Percentiles rank a stretch among this genome's conserved stretches.
Evolutionary conservation across 2,888 invertebrate genomes (phyloP).

Genomic region (Chaitophorus viminalis): DNA sequence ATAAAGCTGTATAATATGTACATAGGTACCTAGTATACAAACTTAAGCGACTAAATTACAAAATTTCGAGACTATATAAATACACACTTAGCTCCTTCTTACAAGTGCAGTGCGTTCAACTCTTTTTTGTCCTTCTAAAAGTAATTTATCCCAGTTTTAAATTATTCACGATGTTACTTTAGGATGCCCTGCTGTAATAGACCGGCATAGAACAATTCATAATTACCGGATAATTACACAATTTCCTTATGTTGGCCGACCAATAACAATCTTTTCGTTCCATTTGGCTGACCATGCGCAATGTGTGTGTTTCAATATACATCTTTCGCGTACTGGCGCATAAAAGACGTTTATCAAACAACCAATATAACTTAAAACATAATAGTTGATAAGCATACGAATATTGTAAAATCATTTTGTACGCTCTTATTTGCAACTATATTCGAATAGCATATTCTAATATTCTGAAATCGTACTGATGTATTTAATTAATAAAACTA

Average conservation of each 20-base stretch:
- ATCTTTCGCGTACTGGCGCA: constrained; percentile 15
- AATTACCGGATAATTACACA: constrained; percentile 56
- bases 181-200: constrained; percentile 34
- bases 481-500: no score
- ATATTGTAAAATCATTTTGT: no score
- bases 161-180: constrained; percentile 15
- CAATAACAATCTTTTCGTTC: constrained; percentile 59
- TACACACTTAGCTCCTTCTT: background rate
- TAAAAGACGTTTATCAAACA: constrained; percentile 2
- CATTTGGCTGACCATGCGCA: constrained; percentile 58
- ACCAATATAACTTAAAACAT: constrained; percentile 13
- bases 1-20: no score
- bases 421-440: no score
- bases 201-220: constrained; percentile 33
- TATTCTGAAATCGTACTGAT: no score
- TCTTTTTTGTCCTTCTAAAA: constrained; percentile 25
- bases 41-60: no score
- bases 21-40: no score
- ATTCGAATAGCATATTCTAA: no score
- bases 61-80: no score
- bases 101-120: constrained; percentile 29
- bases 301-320: constrained; percentile 45
- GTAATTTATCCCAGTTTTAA: constrained; percentile 6
- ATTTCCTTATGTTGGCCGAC: constrained; percentile 55
- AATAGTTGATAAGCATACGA: background rate